Conservation (phyloP, 2,888 invertebrate species). For the Hyposoter dolosus region DNA sequence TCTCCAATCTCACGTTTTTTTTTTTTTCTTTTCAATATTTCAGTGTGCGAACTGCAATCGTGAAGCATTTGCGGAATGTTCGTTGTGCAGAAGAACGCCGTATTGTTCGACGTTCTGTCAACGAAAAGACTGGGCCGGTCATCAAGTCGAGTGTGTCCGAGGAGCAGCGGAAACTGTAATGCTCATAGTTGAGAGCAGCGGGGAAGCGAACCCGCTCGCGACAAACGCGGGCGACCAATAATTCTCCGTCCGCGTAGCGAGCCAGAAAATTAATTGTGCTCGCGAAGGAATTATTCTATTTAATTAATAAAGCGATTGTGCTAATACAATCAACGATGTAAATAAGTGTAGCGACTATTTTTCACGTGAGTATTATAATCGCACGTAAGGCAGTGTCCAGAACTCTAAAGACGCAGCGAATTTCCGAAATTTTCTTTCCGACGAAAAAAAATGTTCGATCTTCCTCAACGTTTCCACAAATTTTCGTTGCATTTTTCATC, state of each 20-base stretch:
- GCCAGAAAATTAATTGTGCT: background rate
- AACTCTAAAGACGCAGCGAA: background rate
- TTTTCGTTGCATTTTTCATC: no score
- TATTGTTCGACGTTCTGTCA: slow-evolving; percentile 97
- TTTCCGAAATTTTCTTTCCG: background rate
- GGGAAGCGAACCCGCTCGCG: slow-evolving; percentile 78
- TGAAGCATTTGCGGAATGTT: slow-evolving; percentile 95
- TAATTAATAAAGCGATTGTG: slow-evolving; percentile 16
- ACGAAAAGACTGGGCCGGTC: slow-evolving; percentile 95
- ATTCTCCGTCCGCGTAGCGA: slow-evolving; percentile 68
- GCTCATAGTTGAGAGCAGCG: slow-evolving; percentile 92
- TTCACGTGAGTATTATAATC: slow-evolving; percentile 56
- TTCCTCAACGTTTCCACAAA: background rate
- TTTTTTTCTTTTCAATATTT: background rate
- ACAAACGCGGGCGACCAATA: slow-evolving; percentile 81
- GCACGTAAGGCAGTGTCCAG: background rate
- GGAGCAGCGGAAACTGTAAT: slow-evolving; percentile 92
- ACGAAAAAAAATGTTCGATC: background rate
- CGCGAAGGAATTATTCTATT: background rate
- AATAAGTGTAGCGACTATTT: slow-evolving; percentile 63
- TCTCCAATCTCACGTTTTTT: background rate
- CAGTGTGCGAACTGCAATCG: slow-evolving; percentile 96
- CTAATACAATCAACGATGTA: slow-evolving; percentile 48
- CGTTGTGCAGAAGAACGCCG: slow-evolving; percentile 93
- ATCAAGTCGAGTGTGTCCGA: slow-evolving; percentile 93